Evolutionary conservation across 2,888 invertebrate genomes (phyloP), one percentile per base, ranked within the genome.

Genomic region (Napeogenes sylphis): DNA sequence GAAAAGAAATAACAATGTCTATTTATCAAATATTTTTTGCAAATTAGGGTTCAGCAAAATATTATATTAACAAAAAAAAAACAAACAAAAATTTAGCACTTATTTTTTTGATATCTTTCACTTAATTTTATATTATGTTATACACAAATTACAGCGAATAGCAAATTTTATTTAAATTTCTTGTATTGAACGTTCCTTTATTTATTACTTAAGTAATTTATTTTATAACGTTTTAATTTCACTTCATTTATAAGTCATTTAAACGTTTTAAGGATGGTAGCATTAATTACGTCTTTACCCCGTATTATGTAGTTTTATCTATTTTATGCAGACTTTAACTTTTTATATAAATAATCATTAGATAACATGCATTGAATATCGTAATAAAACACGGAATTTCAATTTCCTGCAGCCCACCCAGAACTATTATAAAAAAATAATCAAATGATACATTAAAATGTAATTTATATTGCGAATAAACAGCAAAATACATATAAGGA

Each of bases 1-100:
- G 79, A 80, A 82, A 82, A 79, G 80, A 72, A 54, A 30, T 47
- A 58, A 67, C 65, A 63, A 64, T 60, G 33, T 58, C 46, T 76
- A 58, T 63, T 62, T 62, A 60, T 62, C n/a, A 35, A 35, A 14
- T 35, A 21, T 56, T 47, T 63, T 64, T 58, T 51, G 45, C 47
- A 56, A 55, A n/a, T 62, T 67, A 62, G 62, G 58, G 60, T 67
- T 67, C 62, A 42, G 60, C 59, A 60, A 59, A 51, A 21, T 12
- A 45, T 14, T 4, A 6, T 6, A 33, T 33, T 12, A 5, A 21
- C 21, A 21, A 21, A 21, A 21, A n/a, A 21, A 21, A 21, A 21
- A 21, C 21, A 21, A 8, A 54, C 13, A 32, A 55, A 13, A 35
- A 32, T 35, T 35, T n/a, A 33, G 5, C 35, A 35, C 55, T 4